Conservation (phyloP, 2,888 invertebrate species). For the Orthonevra nobilis region DNA sequence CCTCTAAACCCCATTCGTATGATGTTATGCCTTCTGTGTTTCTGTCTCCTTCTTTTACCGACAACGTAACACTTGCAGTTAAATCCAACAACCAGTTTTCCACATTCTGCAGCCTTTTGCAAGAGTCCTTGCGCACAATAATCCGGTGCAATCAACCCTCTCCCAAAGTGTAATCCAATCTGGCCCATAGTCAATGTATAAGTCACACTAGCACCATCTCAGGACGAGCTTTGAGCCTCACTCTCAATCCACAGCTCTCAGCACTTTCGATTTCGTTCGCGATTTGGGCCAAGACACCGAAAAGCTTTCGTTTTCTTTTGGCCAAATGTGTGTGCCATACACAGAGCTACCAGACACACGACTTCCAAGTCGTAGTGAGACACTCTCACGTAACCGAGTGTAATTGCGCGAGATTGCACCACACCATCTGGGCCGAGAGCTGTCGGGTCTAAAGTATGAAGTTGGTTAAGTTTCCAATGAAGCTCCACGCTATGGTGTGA, state of each 20-base stretch:
- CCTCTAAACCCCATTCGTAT: conserved; percentile 17
- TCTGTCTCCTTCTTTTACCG: not conserved
- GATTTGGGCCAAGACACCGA: conserved; percentile 18
- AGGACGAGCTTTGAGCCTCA: conserved; percentile 33
- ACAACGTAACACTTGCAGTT: conserved; percentile 50
- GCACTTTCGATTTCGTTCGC: conserved; percentile 71
- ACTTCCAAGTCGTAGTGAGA: too few species aligned
- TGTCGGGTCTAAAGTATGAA: conserved; percentile 38
- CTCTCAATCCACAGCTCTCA: conserved; percentile 26
- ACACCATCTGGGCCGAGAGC: conserved; percentile 26
- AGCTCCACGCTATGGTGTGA: conserved; percentile 68
- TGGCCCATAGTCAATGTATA: too few species aligned
- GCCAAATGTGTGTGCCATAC: not conserved
- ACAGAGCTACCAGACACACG: too few species aligned
- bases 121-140: conserved; percentile 49
- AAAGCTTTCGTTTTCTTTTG: conserved; percentile 64
- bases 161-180: conserved; percentile 26
- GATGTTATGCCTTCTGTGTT: too few species aligned
- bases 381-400: conserved; percentile 24
- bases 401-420: conserved; percentile 38
- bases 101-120: conserved; percentile 58
- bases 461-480: conserved; percentile 70
- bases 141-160: conserved; percentile 52
- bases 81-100: conserved; percentile 47
- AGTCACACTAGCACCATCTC: not conserved